Percentiles rank a stretch among this genome's conserved stretches.
Conservation (phyloP, 2,797 vertebrate genomes). For the Eidolon dupreanum region DNA sequence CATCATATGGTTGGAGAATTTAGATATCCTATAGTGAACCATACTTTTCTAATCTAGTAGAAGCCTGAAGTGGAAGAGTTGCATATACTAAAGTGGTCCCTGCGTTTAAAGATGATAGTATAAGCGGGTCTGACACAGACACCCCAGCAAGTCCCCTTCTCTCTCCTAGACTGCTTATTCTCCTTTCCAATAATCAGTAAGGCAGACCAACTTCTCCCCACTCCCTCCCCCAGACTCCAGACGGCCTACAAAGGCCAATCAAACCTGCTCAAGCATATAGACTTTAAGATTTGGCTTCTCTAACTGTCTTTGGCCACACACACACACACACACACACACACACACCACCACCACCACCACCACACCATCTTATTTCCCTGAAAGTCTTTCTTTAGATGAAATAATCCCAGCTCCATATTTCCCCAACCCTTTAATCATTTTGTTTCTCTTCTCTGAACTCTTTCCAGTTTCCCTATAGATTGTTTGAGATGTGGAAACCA, state of each 20-base stretch:
- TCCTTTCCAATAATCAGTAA: not conserved
- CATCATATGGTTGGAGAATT: not conserved
- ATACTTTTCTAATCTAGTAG: not conserved
- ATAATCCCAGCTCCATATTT: slow-evolving; percentile 56
- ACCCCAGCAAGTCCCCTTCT: not conserved
- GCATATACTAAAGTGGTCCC: not conserved
- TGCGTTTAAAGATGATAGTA: not conserved
- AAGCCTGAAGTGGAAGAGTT: not conserved
- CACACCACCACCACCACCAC: too few species aligned
- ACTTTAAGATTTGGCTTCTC: not conserved
- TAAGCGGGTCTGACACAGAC: not conserved
- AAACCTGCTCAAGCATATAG: not conserved
- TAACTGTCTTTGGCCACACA: not conserved
- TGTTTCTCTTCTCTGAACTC: slow-evolving; percentile 74
- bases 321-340: not conserved
- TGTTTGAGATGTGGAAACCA: slow-evolving; percentile 58
- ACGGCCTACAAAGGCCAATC: not conserved
- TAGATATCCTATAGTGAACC: not conserved
- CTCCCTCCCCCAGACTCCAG: not conserved
- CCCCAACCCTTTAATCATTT: slow-evolving; percentile 68
- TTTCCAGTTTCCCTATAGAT: slow-evolving; percentile 67
- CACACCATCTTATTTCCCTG: not conserved
- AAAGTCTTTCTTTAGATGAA: slow-evolving; percentile 61
- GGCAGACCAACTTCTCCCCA: not conserved
- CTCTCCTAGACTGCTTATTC: not conserved